Evolutionary conservation across 2,888 invertebrate species (phyloP).

Genomic region (Mactromeris polynyma): DNA sequence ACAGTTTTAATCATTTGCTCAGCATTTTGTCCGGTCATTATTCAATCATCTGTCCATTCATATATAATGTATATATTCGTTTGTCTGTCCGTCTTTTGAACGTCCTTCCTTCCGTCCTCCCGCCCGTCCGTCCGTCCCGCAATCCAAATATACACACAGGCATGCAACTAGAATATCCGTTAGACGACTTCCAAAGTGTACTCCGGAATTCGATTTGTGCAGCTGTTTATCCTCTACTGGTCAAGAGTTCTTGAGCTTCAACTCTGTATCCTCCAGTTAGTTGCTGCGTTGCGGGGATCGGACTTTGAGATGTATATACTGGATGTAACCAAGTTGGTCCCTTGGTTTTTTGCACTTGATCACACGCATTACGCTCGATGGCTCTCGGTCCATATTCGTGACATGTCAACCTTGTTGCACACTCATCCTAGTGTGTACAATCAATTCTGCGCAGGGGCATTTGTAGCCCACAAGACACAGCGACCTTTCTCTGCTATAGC

Average conservation of each 20-base stretch:
- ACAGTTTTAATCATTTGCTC: no score
- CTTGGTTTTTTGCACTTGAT: constrained; percentile 58
- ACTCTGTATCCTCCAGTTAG: constrained; percentile 27
- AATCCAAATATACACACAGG: no score
- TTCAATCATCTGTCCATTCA: no score
- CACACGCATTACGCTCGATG: constrained; percentile 72
- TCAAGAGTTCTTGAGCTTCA: not conserved
- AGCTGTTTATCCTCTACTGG: constrained; percentile 47
- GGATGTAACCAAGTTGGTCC: constrained; percentile 27
- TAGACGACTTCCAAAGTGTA: no score
- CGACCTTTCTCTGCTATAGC: constrained; percentile 60
- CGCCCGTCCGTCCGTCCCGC: no score
- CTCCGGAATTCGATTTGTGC: no score
- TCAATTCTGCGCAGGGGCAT: constrained; percentile 67
- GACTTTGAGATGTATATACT: constrained; percentile 47
- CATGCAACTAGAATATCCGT: no score
- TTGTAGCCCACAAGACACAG: constrained; percentile 66
- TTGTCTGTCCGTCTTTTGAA: not conserved
- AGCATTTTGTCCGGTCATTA: no score
- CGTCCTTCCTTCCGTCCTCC: not conserved
- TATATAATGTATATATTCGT: no score
- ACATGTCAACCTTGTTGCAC: constrained; percentile 67
- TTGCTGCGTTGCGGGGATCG: constrained; percentile 44
- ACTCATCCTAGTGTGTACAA: not conserved
- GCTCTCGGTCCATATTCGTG: constrained; percentile 71